Conservation (phyloP, 2,113 vertebrate genomes). For the Bagarius yarrelli region DNA sequence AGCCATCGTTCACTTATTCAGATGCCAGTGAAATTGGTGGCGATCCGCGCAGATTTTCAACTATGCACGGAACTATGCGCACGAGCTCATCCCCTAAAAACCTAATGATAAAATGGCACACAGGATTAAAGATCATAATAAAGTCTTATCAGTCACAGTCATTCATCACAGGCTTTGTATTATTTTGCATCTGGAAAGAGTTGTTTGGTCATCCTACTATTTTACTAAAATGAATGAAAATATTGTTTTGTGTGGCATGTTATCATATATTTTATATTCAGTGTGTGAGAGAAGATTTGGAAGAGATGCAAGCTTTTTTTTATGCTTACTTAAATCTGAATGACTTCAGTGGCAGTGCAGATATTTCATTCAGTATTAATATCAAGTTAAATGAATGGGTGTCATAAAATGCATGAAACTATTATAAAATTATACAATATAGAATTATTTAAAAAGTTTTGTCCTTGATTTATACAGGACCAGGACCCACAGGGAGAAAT, state of each 20-base stretch:
- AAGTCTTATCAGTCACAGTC: neutral
- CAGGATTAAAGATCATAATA: constrained; percentile 1
- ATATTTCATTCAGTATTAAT: neutral
- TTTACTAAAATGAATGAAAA: no score
- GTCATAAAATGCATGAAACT: neutral
- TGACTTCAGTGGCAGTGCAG: neutral
- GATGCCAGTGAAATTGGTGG: constrained; percentile 58
- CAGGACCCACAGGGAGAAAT: constrained; percentile 27
- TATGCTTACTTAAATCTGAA: neutral
- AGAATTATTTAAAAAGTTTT: neutral
- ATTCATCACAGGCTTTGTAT: neutral
- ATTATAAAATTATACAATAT: neutral
- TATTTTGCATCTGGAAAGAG: neutral
- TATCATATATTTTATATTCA: no score
- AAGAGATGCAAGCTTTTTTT: neutral
- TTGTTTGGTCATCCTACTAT: no score
- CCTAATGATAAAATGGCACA: constrained; percentile 11
- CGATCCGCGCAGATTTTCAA: constrained; percentile 54
- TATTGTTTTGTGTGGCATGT: no score
- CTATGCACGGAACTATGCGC: constrained; percentile 52
- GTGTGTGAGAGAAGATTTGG: neutral
- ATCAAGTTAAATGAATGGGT: neutral
- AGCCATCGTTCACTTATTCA: constrained; percentile 16
- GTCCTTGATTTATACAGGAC: constrained; percentile 27
- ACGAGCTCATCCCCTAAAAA: constrained; percentile 3